These are phyloP conservation scores for Leptinotarsa undecemlineata DNA, from an alignment of 1,140 invertebrate species.

Conservation along the genomic window DNA sequence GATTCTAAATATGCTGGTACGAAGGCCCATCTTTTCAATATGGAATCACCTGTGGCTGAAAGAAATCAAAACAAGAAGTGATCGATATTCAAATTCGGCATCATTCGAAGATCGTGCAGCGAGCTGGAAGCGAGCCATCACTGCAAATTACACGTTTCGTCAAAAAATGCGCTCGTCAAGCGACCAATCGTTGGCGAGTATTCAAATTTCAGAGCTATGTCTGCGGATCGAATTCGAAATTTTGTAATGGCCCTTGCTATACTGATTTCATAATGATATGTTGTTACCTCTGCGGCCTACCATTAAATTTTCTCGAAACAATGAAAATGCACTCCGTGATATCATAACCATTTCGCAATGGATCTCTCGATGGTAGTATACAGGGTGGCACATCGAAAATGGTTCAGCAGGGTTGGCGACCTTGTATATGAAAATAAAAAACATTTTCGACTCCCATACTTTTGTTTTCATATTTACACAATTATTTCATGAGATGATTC, in stretches of 20 bases:
- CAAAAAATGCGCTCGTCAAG: slow-evolving; percentile 20
- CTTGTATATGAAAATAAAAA: no score
- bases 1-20: background rate
- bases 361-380: background rate
- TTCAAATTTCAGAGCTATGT: slow-evolving; percentile 23
- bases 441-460: no score
- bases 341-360: slow-evolving; percentile 1
- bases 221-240: slow-evolving; percentile 27
- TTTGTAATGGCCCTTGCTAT: slow-evolving; percentile 24
- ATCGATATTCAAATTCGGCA: slow-evolving; percentile 26
- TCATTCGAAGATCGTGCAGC: slow-evolving; percentile 13
- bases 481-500: no score
- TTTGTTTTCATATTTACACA: no score
- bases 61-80: slow-evolving; percentile 22
- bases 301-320: background rate
- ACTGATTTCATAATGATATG: slow-evolving; percentile 17
- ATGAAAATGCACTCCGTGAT: background rate
- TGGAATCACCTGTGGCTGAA: slow-evolving; percentile 25
- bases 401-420: no score
- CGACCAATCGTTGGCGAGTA: slow-evolving; percentile 23
- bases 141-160: slow-evolving; percentile 25
- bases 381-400: no score
- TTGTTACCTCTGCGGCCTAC: background rate
- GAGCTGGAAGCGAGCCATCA: slow-evolving; percentile 5
- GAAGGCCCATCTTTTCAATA: background rate